These are phyloP conservation scores for Pelecanus crispus DNA, from an alignment of 2,113 vertebrate genomes.

Conservation along the genomic window DNA sequence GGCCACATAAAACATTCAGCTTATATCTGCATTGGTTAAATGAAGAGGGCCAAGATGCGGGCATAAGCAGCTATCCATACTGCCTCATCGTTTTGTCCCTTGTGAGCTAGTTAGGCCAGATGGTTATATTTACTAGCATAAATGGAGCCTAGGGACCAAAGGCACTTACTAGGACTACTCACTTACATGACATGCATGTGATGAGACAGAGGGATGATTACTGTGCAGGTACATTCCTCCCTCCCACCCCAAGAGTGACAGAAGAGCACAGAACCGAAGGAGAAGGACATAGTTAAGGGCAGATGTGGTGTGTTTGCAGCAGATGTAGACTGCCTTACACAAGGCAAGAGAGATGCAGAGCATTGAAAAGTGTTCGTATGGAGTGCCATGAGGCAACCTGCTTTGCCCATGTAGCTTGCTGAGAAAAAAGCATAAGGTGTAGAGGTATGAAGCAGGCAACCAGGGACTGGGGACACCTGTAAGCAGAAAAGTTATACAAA, in stretches of 20 bases:
- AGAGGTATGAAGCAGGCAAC: not conserved
- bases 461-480: fast-evolving
- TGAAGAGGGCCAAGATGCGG: fast-evolving
- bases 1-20: not conserved
- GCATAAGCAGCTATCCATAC: not conserved
- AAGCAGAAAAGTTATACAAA: not conserved
- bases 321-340: not conserved
- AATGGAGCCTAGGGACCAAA: not conserved
- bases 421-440: not conserved
- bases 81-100: not conserved
- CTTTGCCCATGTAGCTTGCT: not conserved
- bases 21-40: not conserved
- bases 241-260: not conserved
- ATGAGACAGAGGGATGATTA: not conserved
- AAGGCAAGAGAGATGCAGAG: not conserved
- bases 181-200: not conserved
- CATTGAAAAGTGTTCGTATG: not conserved
- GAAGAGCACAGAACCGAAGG: not conserved
- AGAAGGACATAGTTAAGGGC: too few relatives aligned
- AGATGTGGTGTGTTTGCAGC: not conserved
- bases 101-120: not conserved
- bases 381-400: not conserved
- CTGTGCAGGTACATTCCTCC: not conserved
- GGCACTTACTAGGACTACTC: not conserved
- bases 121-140: not conserved